Base-by-base conservation (phyloP, 2,888 invertebrate genomes). In the Sipha maydis region DNA sequence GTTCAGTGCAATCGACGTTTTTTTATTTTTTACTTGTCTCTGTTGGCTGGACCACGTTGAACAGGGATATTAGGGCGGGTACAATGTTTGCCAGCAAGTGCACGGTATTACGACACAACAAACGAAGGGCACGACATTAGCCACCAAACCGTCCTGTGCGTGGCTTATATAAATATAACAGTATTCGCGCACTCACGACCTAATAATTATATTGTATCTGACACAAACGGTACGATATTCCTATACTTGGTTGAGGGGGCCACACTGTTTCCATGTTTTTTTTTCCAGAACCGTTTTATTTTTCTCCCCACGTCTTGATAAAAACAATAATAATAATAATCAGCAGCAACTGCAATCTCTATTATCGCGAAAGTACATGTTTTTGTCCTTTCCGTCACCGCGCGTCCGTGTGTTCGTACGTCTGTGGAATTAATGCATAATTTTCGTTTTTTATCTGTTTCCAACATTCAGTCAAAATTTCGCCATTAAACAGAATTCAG, bases 401-500 rank as follows among this genome's bases (percentile, higher is more conserved):
- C n/a, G 19, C 67, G 41, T 48, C 61, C 82, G 56, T 48, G 61
- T 25, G 88, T 75, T 0, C 73, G n/a, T 34, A 61, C 56, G 54
- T 71, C 61, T 3, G 48, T 28, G 41, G 21, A 75, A 31, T 34
- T 76, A 25, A 88, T 88, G 88, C 5, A 19, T 41, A 25, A n/a
- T 76, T 88, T 88, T 88, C 82, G 41, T 86, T 88, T 85, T 61
- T 75, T 88, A 88, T 21, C 88, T 48, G 88, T 88, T 88, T n/a
- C 19, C 31, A 31, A 76, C 34, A n/a, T 88, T 82, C 88, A 88
- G 21, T 88, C 88, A 88, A 88, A 88, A 95, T 95, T 95, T 95
- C 95, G 95, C 94, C 95, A 93, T 94, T 94, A 95, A 94, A 93
- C 93, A 93, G 93, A 94, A 94, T 94, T 94, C 95, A 94, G 94